Evolutionary conservation across 2,797 vertebrate species (phyloP).

Genomic region (Xenopus petersii): DNA sequence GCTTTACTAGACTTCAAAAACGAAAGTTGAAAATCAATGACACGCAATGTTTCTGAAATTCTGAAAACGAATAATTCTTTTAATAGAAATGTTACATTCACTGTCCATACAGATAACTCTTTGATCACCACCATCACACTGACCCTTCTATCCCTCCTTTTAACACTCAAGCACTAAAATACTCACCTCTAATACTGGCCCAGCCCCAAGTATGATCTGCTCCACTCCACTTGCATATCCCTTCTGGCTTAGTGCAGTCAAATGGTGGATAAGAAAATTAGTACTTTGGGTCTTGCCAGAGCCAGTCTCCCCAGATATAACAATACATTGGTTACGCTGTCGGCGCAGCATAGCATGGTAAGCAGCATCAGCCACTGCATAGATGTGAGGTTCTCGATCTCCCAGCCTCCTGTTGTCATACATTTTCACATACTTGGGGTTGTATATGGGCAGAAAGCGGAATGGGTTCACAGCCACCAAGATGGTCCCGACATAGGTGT

Average conservation of each 20-base stretch:
- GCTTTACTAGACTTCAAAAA: too few species aligned
- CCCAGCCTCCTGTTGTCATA: conserved; percentile 95
- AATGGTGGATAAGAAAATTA: conserved; percentile 97
- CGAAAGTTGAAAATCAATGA: too few species aligned
- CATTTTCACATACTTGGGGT: conserved; percentile 98
- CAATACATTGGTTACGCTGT: conserved; percentile 91
- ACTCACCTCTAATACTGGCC: conserved; percentile 94
- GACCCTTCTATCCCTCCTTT: too few species aligned
- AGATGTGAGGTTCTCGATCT: conserved; percentile 91
- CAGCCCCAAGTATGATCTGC: conserved; percentile 97
- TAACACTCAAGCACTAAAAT: too few species aligned
- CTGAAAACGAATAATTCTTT: too few species aligned
- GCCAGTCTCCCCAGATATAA: conserved; percentile 96
- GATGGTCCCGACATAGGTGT: conserved; percentile 95
- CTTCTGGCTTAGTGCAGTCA: conserved; percentile 97
- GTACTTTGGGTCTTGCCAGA: conserved; percentile 98
- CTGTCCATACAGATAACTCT: too few species aligned
- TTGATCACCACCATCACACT: too few species aligned
- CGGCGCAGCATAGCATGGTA: conserved; percentile 95
- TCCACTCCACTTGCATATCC: conserved; percentile 97
- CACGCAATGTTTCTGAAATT: too few species aligned
- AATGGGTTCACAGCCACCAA: conserved; percentile 96
- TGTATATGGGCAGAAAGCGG: conserved; percentile 98
- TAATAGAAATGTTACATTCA: too few species aligned
- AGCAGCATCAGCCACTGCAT: conserved; percentile 93